Base-by-base conservation (phyloP, 2,888 invertebrate species). In the Bombylius discolor region DNA sequence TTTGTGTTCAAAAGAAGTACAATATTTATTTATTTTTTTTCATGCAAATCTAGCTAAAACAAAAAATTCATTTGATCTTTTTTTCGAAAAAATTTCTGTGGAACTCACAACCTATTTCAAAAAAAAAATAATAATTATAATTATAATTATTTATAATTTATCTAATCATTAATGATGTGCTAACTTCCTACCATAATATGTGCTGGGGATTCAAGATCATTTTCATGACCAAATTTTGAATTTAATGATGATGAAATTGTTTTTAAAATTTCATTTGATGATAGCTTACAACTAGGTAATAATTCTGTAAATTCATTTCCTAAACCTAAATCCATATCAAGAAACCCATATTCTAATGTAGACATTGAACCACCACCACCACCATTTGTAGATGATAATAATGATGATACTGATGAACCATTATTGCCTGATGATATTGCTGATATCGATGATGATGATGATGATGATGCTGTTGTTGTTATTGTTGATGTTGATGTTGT, bases 181-280 rank as follows among this genome's bases (percentile, higher is more conserved):
- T 75, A 75, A 72, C 75, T 74, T 63, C 78, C 79, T 58, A 79
- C 79, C 68, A 79, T 73, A 59, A 79, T 77, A 65, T 79, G 79
- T 69, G 79, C 78, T 57, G 79, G 76, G 62, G 78, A 71, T 64
- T 79, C 79, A 62, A 78, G 74, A 63, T 77, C 75, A 53, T 74
- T 74, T 59, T 76, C 72, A 58, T 72, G 68, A 47, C 68, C 66
- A 56, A 68, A 66, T 47, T 70, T 64, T 36, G 69, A 67, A 34
- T 66, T 65, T 39, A 65, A 58, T 12, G 68, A 67, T 34, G 71
- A 67, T 33, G 75, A 67, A 47, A 73, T 72, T 52, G 68, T 70
- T 64, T 76, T 77, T 53, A 78, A 73, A 34, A 78, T 72, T 59
- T 78, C 79, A 57, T 79, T 78, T 5, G 78, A 77, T 47, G 78